Conservation (phyloP, 2,797 vertebrate genomes). For the Rhinella marina region DNA sequence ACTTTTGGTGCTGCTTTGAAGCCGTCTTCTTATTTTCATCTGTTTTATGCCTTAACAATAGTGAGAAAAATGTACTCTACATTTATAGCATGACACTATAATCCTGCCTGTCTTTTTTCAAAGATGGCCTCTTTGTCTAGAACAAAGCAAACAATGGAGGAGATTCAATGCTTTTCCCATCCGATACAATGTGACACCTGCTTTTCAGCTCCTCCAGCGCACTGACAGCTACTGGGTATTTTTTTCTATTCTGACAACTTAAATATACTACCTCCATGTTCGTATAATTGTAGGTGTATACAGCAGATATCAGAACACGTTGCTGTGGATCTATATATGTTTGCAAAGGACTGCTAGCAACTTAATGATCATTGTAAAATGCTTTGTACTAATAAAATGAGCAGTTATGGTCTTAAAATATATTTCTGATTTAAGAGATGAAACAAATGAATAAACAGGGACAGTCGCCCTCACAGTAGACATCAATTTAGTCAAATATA, state of each 20-base stretch:
- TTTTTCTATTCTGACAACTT: constrained; percentile 54
- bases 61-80: constrained; percentile 48
- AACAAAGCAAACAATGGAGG: constrained; percentile 38
- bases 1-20: background rate
- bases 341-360: constrained; percentile 33
- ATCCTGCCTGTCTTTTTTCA: constrained; percentile 58
- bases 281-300: constrained; percentile 56
- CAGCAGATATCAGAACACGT: constrained; percentile 52
- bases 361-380: constrained; percentile 28
- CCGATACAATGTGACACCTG: constrained; percentile 53
- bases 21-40: constrained; percentile 25
- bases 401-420: background rate
- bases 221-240: constrained; percentile 44
- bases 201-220: constrained; percentile 38
- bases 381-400: constrained; percentile 6
- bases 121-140: constrained; percentile 56
- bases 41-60: constrained; percentile 39
- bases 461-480: background rate
- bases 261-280: constrained; percentile 60
- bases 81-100: constrained; percentile 57
- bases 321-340: constrained; percentile 41
- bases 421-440: constrained; percentile 1
- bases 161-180: constrained; percentile 52
- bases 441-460: constrained; percentile 5
- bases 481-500: background rate